Conservation (phyloP, 2,113 vertebrate species). For the Alces alces region DNA sequence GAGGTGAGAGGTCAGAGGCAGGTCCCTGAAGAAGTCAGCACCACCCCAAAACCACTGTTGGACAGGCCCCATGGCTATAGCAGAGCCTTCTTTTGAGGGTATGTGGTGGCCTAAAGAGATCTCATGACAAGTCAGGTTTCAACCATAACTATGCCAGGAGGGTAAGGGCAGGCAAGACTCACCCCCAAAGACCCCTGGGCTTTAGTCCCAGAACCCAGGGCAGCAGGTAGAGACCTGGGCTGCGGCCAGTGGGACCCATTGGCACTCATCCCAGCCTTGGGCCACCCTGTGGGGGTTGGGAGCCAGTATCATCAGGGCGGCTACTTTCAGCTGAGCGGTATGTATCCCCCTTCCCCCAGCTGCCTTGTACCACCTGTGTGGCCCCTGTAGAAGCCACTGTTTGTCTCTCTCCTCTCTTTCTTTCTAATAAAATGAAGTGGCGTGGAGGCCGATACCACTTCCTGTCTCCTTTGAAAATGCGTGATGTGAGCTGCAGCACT, state of each 20-base stretch:
- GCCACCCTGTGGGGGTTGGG: neutral
- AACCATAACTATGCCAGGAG: neutral
- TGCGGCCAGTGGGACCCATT: no score
- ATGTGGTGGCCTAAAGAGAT: neutral
- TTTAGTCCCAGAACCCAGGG: neutral
- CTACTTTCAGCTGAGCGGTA: neutral
- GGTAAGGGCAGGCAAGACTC: neutral
- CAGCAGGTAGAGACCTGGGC: neutral
- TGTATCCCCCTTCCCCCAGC: neutral
- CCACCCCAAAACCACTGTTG: neutral
- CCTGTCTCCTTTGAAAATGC: neutral
- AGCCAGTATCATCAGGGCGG: neutral
- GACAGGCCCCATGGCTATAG: no score
- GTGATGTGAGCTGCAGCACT: neutral
- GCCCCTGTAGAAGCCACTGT: conserved; percentile 26
- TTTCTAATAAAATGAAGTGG: conserved; percentile 23
- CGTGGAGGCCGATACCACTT: neutral
- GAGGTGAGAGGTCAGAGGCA: neutral
- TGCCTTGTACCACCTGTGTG: conserved; percentile 3
- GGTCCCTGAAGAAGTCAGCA: neutral
- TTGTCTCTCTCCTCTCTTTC: conserved; percentile 30
- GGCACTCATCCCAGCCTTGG: neutral
- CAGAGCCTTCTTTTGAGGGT: neutral
- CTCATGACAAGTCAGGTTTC: neutral
- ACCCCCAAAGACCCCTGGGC: neutral